phyloP scores from a whole-genome alignment of 2,797 vertebrate species.

The Novumbra hubbsi region DNA sequence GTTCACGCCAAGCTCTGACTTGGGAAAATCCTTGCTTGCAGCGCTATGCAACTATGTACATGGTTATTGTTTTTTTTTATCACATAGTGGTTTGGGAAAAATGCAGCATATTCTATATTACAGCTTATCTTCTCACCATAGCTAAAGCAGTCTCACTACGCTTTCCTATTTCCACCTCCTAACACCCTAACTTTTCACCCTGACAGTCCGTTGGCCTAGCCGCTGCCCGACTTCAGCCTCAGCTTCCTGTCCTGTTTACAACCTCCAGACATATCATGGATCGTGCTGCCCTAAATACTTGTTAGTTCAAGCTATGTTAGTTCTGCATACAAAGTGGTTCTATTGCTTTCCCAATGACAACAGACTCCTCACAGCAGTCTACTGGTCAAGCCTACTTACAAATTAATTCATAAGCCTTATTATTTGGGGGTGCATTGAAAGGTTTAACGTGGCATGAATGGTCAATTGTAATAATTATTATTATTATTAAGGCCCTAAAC shows the following conservation, averaged over 20 bases:
- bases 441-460: no score
- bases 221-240: not conserved
- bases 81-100: no score
- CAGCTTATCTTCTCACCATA: not conserved
- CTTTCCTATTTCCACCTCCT: not conserved
- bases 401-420: not conserved
- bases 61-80: not conserved
- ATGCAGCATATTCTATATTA: not conserved
- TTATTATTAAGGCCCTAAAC: no score
- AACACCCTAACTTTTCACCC: not conserved
- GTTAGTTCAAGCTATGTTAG: no score
- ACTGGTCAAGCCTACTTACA: not conserved
- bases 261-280: not conserved
- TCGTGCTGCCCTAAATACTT: not conserved
- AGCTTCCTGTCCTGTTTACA: not conserved
- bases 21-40: not conserved
- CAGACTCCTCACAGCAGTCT: not conserved
- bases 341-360: not conserved
- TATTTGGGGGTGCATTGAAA: not conserved
- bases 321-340: no score
- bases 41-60: not conserved
- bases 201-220: not conserved
- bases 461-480: no score
- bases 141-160: not conserved
- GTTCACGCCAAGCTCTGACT: no score